Evolutionary conservation across 2,113 vertebrate species (phyloP).

Genomic region (Gallinago paraguaiae): DNA sequence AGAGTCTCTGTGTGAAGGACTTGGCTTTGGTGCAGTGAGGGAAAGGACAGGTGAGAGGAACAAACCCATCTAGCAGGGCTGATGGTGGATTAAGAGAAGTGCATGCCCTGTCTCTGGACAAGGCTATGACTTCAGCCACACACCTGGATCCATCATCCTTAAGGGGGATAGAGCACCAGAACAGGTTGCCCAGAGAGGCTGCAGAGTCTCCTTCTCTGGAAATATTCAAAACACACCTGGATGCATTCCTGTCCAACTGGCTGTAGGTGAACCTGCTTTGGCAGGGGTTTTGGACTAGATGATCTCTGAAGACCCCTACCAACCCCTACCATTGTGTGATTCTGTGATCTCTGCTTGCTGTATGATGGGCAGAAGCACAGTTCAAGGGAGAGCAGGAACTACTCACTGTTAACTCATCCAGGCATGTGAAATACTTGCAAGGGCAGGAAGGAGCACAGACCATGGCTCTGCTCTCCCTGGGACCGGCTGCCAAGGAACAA

Average conservation of each 20-base stretch:
- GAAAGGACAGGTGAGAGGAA: neutral
- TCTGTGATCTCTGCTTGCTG: neutral
- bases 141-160: neutral
- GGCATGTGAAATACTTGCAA: neutral
- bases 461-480: neutral
- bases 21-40: neutral
- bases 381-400: neutral
- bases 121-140: neutral
- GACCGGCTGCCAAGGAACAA: neutral
- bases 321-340: no score
- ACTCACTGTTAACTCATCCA: neutral
- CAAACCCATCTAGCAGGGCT: neutral
- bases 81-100: neutral
- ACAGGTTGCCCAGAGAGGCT: no score
- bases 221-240: no score
- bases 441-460: neutral
- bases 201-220: no score
- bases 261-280: no score
- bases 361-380: neutral
- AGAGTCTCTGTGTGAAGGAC: neutral
- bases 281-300: no score
- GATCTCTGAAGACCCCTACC: no score
- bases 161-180: no score
- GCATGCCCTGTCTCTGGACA: neutral
- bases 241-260: no score